Evolutionary conservation across 2,797 vertebrate species (phyloP), one percentile per base, ranked within the genome.

Genomic region (Mallotus villosus): DNA sequence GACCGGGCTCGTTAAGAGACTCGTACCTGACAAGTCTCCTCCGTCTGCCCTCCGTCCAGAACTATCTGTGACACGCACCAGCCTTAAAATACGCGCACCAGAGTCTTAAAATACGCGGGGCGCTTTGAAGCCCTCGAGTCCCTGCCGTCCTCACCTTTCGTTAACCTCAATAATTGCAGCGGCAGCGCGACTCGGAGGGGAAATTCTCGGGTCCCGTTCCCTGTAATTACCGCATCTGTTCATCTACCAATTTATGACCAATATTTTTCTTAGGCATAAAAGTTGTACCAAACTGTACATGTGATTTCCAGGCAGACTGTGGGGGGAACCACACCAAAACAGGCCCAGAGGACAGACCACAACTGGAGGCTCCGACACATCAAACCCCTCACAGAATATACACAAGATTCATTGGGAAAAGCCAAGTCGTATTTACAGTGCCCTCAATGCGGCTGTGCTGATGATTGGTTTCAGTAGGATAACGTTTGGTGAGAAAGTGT

Each of bases 1-100:
- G 87, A 92, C 90, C 91, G 88, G 90, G 88, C 87, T 90, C 90
- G 89, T 91, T 90, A 89, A 92, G 88, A 89, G 88, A 87, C 89
- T 91, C 89, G 90, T 91, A 90, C 88, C 90, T 91, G 88, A 91
- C 89, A 88, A 85, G 82, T 86, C 76, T 85, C 74, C 70, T 81
- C 73, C 76, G 72, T 80, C 75, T 82, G 77, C 70, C 69, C 83
- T 75, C 63, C 8, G 80, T 85, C 80, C 78, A 75, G 75, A 84
- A 84, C 81, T 71, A 68, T 79, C 83, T 71, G 75, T 71, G 68
- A 83, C 77, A 75, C 70, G 67, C 76, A 71, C 37, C 4, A 25
- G 37, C 67, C 71, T 22, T 69, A 75, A 86, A 82, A 82, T 72
- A 67, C 73, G 63, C 25, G 2, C 76, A 71, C 37, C 4, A 25